Conservation (phyloP, 2,888 invertebrate genomes). For the Hypomecis atomaria region DNA sequence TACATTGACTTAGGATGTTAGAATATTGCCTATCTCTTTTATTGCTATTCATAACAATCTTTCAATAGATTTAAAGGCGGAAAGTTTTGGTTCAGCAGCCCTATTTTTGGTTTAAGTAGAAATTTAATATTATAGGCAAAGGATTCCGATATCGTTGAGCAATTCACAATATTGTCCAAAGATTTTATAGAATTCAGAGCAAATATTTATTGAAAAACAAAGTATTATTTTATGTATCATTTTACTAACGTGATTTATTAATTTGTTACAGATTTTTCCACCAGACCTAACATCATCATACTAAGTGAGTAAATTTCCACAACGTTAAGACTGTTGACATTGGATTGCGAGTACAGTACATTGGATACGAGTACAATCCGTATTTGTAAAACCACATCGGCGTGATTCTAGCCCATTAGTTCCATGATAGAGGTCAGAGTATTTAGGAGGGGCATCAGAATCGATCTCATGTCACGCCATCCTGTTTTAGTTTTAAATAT, state of each 20-base stretch:
- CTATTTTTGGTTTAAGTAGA: no score
- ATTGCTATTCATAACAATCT: constrained; percentile 11
- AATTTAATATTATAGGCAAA: background rate
- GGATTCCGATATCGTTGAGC: background rate
- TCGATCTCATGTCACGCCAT: constrained; percentile 25
- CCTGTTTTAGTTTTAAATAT: constrained; percentile 16
- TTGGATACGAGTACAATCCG: no score
- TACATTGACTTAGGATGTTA: constrained; percentile 31
- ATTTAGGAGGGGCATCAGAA: constrained; percentile 31
- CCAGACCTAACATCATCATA: constrained; percentile 19
- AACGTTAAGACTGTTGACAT: no score
- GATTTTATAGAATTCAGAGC: no score
- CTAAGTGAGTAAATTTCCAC: constrained; percentile 32
- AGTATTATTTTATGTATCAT: background rate
- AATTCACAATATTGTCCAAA: no score
- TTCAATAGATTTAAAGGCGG: constrained; percentile 1
- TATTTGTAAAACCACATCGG: constrained; percentile 27
- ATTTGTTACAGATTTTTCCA: constrained; percentile 38
- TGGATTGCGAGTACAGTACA: no score
- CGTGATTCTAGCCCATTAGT: constrained; percentile 39
- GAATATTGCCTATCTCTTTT: constrained; percentile 4
- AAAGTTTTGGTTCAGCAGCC: background rate
- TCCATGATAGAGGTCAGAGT: constrained; percentile 35
- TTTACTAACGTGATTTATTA: constrained; percentile 8
- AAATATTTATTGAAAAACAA: no score